These are phyloP conservation scores for Ceriagrion tenellum DNA, from an alignment of 2,888 invertebrate genomes.

Conservation along the genomic window DNA sequence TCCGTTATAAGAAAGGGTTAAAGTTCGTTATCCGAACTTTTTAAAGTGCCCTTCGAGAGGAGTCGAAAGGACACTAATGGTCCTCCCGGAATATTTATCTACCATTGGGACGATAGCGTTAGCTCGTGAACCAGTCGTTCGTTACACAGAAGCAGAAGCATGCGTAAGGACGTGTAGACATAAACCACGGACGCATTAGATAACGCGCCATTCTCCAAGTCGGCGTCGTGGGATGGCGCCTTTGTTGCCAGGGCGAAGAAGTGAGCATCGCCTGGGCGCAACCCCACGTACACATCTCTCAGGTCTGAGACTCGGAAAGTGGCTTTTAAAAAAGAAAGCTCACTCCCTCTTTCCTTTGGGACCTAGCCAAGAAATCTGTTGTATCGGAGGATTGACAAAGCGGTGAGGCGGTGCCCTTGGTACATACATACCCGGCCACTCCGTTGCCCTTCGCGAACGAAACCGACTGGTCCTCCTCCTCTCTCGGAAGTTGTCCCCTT, in stretches of 20 bases:
- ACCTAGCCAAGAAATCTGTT: not conserved
- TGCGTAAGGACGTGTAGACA: not conserved
- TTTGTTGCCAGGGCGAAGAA: not conserved
- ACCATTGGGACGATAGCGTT: not conserved
- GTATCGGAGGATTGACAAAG: slow-evolving; percentile 5
- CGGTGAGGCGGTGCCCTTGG: slow-evolving; percentile 34
- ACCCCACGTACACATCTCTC: not conserved
- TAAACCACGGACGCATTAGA: slow-evolving; percentile 13
- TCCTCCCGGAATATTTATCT: not conserved
- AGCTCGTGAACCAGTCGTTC: not conserved
- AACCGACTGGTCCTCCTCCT: not conserved
- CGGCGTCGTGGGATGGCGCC: not conserved
- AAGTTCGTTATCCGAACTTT: not conserved
- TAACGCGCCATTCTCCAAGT: not conserved
- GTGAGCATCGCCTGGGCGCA: not conserved
- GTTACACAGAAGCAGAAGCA: not conserved
- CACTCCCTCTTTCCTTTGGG: not conserved
- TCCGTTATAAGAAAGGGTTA: not conserved
- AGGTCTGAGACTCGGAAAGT: not conserved
- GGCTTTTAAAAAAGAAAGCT: not conserved
- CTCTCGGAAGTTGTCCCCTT: no score
- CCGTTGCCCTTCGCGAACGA: not conserved
- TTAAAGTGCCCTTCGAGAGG: not conserved
- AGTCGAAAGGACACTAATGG: not conserved
- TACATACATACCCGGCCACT: not conserved